Evolutionary conservation across 2,797 vertebrate genomes (phyloP), one percentile per base, ranked within the genome.

Genomic region (Streptopelia turtur): DNA sequence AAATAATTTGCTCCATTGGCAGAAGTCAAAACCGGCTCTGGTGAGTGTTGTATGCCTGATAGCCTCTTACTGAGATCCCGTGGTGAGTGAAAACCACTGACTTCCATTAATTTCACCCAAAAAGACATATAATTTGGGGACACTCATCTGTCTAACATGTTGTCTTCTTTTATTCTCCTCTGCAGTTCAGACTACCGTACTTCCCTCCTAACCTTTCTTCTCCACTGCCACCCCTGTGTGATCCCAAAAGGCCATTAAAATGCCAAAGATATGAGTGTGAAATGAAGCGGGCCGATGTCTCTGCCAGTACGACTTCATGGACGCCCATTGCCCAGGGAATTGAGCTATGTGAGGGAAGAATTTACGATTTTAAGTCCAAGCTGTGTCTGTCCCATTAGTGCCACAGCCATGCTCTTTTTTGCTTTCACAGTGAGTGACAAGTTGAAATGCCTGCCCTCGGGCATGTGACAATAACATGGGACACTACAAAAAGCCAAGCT

Each of bases 371-470:
- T 25, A 69, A 71, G 50, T 81, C 66, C 1, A 4, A 83, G 65
- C 64, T 24, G 22, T 3, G 16, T 52, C 57, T 3, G 13, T 52
- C 57, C 63, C 68, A n/a, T 61, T 9, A 24, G 82, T 45, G 81
- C 22, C 72, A 59, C 0, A 30, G 56, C 53, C 25, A 20, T 9
- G 7, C 28, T 72, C 45, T 39, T 78, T 80, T 80, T 69, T 60
- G 80, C 52, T 41, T 82, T 86, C 70, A 17, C 1, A 0, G 22
- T 22, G 74, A 90, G 63, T 56, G 77, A 84, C 85, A 64, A 60
- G 59, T 82, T 57, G 66, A 87, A 94, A 93, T 10, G 31, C 74
- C 77, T 49, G 60, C 90, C 80, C 70, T 84, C 43, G 10, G 88
- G 86, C 74, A 0, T 82, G 33, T 33, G 83, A 69, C 37, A 78